phyloP scores from a whole-genome alignment of 2,113 vertebrate genomes.

The Mustelus asterias region DNA sequence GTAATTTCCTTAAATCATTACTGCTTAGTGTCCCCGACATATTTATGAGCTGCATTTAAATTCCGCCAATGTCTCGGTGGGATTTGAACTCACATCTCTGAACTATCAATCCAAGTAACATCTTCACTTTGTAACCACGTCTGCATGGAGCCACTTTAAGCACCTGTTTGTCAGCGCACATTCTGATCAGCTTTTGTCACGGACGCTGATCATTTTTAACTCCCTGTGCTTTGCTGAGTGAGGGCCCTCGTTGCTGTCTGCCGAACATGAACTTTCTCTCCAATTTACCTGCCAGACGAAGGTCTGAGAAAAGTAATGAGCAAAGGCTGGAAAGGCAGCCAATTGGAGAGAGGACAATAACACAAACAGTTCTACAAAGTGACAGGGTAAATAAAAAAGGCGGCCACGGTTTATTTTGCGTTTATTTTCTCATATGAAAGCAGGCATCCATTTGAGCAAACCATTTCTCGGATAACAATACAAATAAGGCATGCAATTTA shows the following conservation, averaged over 20 bases:
- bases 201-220: background rate
- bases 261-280: background rate
- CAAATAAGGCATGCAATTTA: background rate
- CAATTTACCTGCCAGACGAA: background rate
- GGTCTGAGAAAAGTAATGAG: background rate
- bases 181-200: background rate
- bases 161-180: background rate
- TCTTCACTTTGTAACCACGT: background rate
- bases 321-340: background rate
- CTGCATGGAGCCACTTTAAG: background rate
- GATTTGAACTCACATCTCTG: too few relatives aligned
- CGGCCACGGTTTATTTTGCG: background rate
- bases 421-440: background rate
- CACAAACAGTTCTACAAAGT: background rate
- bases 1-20: too few relatives aligned
- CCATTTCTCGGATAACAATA: background rate
- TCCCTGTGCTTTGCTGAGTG: background rate
- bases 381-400: constrained; percentile 18
- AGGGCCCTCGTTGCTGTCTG: background rate
- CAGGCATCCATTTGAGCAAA: background rate
- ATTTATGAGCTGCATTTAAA: too few relatives aligned
- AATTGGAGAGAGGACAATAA: background rate
- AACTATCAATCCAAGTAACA: too few relatives aligned
- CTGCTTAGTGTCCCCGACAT: too few relatives aligned
- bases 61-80: too few relatives aligned